Conservation (phyloP, 2,797 vertebrate genomes). For the Siniperca undulata region DNA sequence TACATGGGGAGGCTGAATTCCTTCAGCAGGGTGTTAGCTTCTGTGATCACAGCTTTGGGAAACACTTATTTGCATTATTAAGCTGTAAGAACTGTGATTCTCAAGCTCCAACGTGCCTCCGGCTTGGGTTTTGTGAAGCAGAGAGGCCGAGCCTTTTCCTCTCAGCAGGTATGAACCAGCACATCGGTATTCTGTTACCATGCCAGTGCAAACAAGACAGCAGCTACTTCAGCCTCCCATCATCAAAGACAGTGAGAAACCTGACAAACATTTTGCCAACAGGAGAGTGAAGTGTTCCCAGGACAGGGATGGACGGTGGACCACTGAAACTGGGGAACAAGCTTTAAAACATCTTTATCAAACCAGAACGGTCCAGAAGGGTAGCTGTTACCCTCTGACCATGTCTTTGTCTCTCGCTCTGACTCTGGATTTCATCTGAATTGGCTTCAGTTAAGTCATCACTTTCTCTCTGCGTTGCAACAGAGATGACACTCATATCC, state of each 20-base stretch:
- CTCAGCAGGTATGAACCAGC: conserved; percentile 36
- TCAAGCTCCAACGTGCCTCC: conserved; percentile 53
- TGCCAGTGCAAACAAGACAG: conserved; percentile 17
- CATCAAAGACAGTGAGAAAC: not conserved
- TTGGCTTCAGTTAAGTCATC: not conserved
- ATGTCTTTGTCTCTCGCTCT: not conserved
- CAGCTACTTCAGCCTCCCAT: not conserved
- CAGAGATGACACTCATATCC: conserved; percentile 2
- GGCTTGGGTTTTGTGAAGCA: not conserved
- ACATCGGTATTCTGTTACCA: conserved; percentile 38
- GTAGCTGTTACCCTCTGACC: not conserved
- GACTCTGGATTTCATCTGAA: not conserved
- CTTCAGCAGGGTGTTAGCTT: conserved; percentile 22
- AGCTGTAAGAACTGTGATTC: conserved; percentile 23
- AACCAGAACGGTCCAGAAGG: not conserved
- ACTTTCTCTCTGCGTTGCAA: conserved; percentile 1
- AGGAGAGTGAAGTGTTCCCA: not conserved
- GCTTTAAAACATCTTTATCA: not conserved
- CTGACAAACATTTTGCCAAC: not conserved
- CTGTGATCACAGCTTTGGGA: conserved; percentile 16
- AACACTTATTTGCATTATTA: conserved; percentile 11
- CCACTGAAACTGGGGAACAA: no score
- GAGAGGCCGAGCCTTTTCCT: conserved; percentile 43
- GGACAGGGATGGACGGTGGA: not conserved
- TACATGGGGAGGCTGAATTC: conserved; percentile 5